These are phyloP conservation scores for Keiferia lycopersicella DNA, from an alignment of 2,888 invertebrate genomes.

Conservation along the genomic window DNA sequence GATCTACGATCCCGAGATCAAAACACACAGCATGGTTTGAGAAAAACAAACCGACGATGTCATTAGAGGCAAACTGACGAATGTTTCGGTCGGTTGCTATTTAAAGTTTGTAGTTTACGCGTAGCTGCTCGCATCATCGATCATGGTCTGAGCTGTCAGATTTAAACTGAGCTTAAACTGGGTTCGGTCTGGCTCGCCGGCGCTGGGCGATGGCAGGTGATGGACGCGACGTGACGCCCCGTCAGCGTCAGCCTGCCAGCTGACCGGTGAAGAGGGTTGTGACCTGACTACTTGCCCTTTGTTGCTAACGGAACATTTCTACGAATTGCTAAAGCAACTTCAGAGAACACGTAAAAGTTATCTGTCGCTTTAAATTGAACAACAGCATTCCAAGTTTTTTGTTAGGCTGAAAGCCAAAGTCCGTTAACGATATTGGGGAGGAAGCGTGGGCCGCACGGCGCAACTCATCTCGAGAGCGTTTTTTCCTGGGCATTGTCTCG, in stretches of 20 bases:
- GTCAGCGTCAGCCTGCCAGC: slow-evolving; percentile 48
- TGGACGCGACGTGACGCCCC: slow-evolving; percentile 64
- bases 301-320: slow-evolving; percentile 30
- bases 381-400: slow-evolving; percentile 34
- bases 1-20: slow-evolving; percentile 39
- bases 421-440: slow-evolving; percentile 38
- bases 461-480: slow-evolving; percentile 43
- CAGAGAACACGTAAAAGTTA: slow-evolving; percentile 26
- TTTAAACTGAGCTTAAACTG: slow-evolving; percentile 62
- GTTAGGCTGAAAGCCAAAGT: slow-evolving; percentile 35
- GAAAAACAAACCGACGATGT: slow-evolving; percentile 52
- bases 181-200: slow-evolving; percentile 49
- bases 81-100: slow-evolving; percentile 53
- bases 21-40: slow-evolving; percentile 47
- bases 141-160: slow-evolving; percentile 67
- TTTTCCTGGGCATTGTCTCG: slow-evolving; percentile 52
- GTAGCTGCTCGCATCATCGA: slow-evolving; percentile 58
- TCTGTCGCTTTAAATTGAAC: slow-evolving; percentile 35
- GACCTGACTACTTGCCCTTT: slow-evolving; percentile 51
- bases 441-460: slow-evolving; percentile 33
- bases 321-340: not conserved
- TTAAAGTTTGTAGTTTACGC: slow-evolving; percentile 55
- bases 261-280: slow-evolving; percentile 45
- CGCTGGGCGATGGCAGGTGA: slow-evolving; percentile 68
- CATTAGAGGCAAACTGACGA: slow-evolving; percentile 64